Base-by-base conservation (phyloP, 2,888 invertebrate species). In the Troglohyphantes excavatus region DNA sequence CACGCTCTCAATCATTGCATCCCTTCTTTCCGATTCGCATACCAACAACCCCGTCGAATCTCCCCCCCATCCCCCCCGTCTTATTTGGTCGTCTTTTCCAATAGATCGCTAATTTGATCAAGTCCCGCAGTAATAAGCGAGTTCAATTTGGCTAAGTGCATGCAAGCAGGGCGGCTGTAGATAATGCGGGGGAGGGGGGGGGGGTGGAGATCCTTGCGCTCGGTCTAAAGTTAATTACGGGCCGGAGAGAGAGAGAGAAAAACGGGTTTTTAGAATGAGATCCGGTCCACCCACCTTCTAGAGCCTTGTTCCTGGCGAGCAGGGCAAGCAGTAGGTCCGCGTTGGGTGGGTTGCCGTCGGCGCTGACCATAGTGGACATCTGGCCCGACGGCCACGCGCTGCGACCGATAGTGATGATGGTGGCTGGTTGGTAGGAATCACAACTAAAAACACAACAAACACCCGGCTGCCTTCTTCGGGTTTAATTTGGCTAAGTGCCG, bases 261-360 rank as follows among this genome's bases (percentile, higher is more conserved):
- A 53, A 27, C 26, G 61, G 68, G 43, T 46, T 61, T 65, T 29
- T 23, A 68, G 33, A 33, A 29, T 17, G n/a, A n/a, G n/a, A n/a
- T n/a, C n/a, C 11, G 68, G 17, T 27, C n/a, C 23, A 53, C 84
- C 78, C 78, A 97, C 97, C 97, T 97, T 97, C 97, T 70, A 97
- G 95, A 90, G 96, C 96, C 94, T 97, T 97, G 94, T 97, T 97
- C 93, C 97, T 95, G 59, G 97, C 96, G 90, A 97, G 95, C 85
- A 97, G 95, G 13, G 97, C 97, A 72, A 97, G 95, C 82, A 97
- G 95, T 92, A 97, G 96, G 93, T 97, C 97, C 26, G 97, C 96
- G 93, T 92, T 95, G 72, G 91, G 91, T 67, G 90, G 86, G 68
- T 39, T 82, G 67, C 67, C 76, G 61, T 83, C 87, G 65, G 90